phyloP scores from a whole-genome alignment of 2,113 vertebrate genomes.

The Lipotes vexillifer region DNA sequence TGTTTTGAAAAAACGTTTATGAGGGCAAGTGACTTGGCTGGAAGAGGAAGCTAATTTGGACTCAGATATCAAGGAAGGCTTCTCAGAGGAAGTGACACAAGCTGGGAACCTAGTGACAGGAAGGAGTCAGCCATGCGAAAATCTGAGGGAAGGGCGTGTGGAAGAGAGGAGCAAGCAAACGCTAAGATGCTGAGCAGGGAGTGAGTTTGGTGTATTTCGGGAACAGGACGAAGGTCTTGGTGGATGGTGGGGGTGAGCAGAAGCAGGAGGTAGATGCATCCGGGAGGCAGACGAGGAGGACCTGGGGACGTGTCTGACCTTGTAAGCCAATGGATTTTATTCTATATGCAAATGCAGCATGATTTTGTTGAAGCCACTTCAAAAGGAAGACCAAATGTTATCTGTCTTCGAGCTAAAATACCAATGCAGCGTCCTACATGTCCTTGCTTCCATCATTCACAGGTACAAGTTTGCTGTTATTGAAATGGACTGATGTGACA shows the following conservation, averaged over 20 bases:
- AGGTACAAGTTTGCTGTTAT: not conserved
- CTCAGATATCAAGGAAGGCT: not conserved
- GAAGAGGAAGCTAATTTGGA: not conserved
- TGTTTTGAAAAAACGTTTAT: not conserved
- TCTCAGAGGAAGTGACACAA: not conserved
- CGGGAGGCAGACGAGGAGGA: not conserved
- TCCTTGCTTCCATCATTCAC: not conserved
- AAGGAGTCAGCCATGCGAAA: not conserved
- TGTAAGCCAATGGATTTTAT: not conserved
- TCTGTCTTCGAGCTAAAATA: not conserved
- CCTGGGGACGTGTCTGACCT: rapidly evolving
- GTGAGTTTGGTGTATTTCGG: not conserved
- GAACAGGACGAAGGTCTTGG: not conserved
- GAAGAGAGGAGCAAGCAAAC: not conserved
- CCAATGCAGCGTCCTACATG: not conserved
- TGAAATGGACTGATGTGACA: conserved; percentile 17
- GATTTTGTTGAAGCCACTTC: not conserved
- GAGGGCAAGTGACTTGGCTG: not conserved
- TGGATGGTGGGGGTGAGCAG: too few relatives aligned
- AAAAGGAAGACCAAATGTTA: not conserved
- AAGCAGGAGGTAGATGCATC: rapidly evolving
- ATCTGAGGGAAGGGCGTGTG: not conserved
- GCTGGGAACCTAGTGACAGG: not conserved
- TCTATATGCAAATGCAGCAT: rapidly evolving
- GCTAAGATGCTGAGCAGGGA: rapidly evolving